Conservation (phyloP, 2,113 vertebrate species). For the Aviceda subcristata region DNA sequence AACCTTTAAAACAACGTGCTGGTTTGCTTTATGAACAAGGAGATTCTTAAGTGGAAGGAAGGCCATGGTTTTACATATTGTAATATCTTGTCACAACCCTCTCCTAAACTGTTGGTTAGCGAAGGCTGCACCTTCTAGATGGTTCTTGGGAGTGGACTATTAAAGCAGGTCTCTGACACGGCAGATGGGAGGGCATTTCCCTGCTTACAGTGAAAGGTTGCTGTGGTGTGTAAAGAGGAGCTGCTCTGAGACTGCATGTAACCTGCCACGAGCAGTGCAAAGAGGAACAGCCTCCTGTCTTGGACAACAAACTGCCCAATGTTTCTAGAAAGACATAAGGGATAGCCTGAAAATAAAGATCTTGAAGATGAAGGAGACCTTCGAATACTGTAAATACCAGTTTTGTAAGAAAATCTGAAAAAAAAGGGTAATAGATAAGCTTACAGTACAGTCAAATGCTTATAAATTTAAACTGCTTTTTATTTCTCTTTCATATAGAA, state of each 20-base stretch:
- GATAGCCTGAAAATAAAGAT: neutral
- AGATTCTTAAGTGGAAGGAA: neutral
- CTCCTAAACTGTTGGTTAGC: neutral
- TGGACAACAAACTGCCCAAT: neutral
- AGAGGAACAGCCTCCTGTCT: neutral
- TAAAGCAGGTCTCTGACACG: neutral
- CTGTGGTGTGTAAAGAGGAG: neutral
- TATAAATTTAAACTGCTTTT: neutral
- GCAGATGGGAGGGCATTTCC: neutral
- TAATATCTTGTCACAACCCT: neutral
- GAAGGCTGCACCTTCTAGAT: neutral
- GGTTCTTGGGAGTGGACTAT: neutral
- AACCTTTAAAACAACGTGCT: neutral
- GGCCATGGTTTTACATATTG: neutral
- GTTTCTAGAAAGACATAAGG: neutral
- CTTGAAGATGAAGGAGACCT: neutral
- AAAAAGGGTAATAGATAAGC: neutral
- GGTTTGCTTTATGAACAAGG: neutral
- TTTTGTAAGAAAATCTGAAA: neutral
- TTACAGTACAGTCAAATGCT: neutral
- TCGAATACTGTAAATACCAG: neutral
- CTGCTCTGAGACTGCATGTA: neutral
- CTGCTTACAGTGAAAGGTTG: neutral
- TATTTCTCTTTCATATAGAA: neutral
- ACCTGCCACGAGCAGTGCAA: neutral